Base-by-base conservation (phyloP, 2,797 vertebrate species). In the Capromys pilorides region DNA sequence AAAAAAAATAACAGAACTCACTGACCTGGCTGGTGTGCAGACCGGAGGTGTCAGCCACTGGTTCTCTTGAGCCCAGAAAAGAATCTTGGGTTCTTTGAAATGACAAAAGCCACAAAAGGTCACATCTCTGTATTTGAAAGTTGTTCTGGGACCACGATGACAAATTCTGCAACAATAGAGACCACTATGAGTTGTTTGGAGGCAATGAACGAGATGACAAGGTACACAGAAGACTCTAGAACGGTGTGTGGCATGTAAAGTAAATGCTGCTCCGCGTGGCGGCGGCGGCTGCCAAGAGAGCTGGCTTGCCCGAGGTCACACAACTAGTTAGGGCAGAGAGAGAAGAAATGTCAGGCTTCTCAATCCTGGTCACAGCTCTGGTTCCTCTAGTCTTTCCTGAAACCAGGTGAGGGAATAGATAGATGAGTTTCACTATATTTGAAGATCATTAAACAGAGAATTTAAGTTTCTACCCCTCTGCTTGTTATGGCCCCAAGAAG, bases 381-480 rank as follows among this genome's bases (percentile, higher is more conserved):
- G 24, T 26, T 49, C 49, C 39, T 49, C 84, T 61, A 81, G 61
- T 54, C 18, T 31, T 86, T 81, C 85, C 61, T 81, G 80, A 81
- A 88, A 45, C 59, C 49, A 84, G 64, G 28, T 33, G 36, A 94
- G 22, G 28, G 31, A 59, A 45, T 54, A 66, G 33, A 87, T 39
- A 67, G 51, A n/a, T 89, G 59, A 13, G 16, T 86, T 75, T 86
- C 59, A 31, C 41, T 61, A 36, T 54, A 26, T 39, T 83, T 71
- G 79, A 88, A 91, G 88, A 51, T 71, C 79, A 67, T 84, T 28
- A 78, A 84, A 87, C 10, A 91, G n/a, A 88, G 57, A 89, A 86
- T 71, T 73, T 87, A 67, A 22, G 81, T 28, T 51, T 64, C 59
- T 0, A 0, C 5, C 33, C 67, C 51, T 78, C 73, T 18, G 21